Conservation (phyloP, 2,113 vertebrate genomes). For the Syngnathus typhle region DNA sequence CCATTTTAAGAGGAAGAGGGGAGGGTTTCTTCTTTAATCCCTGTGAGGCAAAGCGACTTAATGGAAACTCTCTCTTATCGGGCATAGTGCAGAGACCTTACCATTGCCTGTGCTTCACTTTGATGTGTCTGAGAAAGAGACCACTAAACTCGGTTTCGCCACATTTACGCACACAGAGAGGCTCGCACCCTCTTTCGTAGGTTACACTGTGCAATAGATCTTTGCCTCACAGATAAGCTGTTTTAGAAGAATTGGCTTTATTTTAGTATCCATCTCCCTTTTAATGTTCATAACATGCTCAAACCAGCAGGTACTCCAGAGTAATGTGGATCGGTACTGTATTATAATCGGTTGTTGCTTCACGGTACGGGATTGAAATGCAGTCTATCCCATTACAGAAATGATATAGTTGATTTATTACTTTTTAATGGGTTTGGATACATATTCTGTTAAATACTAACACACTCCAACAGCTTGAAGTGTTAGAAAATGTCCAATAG, state of each 20-base stretch:
- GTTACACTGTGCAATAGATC: conserved; percentile 33
- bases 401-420: not conserved
- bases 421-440: not conserved
- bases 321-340: not conserved
- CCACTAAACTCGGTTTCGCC: conserved; percentile 36
- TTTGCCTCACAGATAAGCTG: conserved; percentile 26
- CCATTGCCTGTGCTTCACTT: conserved; percentile 60
- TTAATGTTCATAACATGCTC: conserved; percentile 7
- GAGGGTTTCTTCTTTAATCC: conserved; percentile 54
- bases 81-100: conserved; percentile 58
- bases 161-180: conserved; percentile 35
- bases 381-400: not conserved
- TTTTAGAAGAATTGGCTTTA: conserved; percentile 16
- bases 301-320: not conserved
- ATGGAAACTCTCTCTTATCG: conserved; percentile 68
- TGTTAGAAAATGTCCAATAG: too few relatives aligned
- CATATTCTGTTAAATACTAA: too few relatives aligned
- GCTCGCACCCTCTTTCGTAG: conserved; percentile 31
- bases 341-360: not conserved
- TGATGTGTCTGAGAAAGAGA: conserved; percentile 60
- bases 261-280: conserved; percentile 17
- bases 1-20: conserved; percentile 41
- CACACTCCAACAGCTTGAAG: too few relatives aligned
- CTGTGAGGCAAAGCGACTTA: conserved; percentile 61
- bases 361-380: not conserved